phyloP scores from a whole-genome alignment of 2,113 vertebrate species.

The Tamias sibiricus region DNA sequence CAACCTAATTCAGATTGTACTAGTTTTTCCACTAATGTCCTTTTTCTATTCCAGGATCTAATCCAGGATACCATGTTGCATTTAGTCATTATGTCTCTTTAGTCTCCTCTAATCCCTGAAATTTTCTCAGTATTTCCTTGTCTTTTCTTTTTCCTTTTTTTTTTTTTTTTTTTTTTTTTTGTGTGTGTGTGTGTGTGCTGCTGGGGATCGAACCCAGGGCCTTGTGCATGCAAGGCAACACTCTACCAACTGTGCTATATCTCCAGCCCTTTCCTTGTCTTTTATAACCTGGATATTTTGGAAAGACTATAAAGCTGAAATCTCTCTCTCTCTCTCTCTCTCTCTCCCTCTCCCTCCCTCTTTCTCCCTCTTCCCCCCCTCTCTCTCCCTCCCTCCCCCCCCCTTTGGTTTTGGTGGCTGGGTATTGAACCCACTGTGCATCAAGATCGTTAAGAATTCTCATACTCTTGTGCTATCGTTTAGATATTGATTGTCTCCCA shows the following conservation, averaged over 20 bases:
- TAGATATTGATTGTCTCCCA: background rate
- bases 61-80: background rate
- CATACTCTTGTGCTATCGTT: background rate
- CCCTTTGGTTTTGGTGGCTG: too few species aligned
- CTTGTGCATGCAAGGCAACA: too few species aligned
- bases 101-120: background rate
- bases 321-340: too few species aligned
- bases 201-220: background rate
- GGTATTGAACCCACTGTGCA: too few species aligned
- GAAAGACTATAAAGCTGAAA: too few species aligned
- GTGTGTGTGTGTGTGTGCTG: background rate
- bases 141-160: background rate
- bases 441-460: slow-evolving; percentile 25
- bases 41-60: background rate
- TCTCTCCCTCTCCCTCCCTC: too few species aligned
- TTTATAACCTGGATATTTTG: too few species aligned
- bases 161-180: background rate
- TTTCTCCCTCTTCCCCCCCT: too few species aligned
- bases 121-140: background rate
- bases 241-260: too few species aligned
- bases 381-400: too few species aligned
- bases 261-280: too few species aligned
- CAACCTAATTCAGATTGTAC: background rate
- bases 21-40: background rate
- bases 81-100: background rate